Evolutionary conservation across 2,113 vertebrate genomes (phyloP).

Genomic region (Motacilla alba): DNA sequence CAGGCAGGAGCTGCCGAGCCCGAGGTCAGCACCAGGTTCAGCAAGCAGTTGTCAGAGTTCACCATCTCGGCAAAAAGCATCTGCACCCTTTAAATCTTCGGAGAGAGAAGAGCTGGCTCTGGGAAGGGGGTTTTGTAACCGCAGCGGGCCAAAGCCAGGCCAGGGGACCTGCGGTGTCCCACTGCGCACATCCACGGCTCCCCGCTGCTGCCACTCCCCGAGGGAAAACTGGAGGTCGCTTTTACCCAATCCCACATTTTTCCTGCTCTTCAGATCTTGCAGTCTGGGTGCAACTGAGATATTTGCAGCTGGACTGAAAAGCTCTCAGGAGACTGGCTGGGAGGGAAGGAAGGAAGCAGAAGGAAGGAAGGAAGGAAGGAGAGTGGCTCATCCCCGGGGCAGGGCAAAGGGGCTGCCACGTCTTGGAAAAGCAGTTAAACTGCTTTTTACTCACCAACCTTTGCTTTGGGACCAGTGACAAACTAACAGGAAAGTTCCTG

Average conservation of each 20-base stretch:
- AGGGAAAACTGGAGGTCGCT: not conserved
- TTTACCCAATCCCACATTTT: not conserved
- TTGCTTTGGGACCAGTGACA: fast-evolving
- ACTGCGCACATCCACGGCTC: not conserved
- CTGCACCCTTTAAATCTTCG: not conserved
- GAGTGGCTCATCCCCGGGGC: fast-evolving
- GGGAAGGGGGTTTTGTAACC: not conserved
- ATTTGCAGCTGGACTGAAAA: not conserved
- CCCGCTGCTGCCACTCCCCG: not conserved
- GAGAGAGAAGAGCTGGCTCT: not conserved
- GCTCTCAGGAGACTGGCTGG: not conserved
- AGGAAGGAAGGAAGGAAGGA: not conserved
- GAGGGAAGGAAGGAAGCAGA: not conserved
- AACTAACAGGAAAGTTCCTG: not conserved
- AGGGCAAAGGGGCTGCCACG: not conserved
- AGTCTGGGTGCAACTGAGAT: not conserved
- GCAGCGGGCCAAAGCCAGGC: not conserved
- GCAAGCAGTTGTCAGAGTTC: not conserved
- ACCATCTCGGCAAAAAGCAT: not conserved
- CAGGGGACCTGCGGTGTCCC: not conserved
- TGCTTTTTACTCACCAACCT: not conserved
- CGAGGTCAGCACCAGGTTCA: not conserved
- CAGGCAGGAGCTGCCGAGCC: not conserved
- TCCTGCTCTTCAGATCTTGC: not conserved
- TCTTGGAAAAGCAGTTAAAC: not conserved